Evolutionary conservation across 2,113 vertebrate genomes (phyloP).

Genomic region (Platycercus adscitus): DNA sequence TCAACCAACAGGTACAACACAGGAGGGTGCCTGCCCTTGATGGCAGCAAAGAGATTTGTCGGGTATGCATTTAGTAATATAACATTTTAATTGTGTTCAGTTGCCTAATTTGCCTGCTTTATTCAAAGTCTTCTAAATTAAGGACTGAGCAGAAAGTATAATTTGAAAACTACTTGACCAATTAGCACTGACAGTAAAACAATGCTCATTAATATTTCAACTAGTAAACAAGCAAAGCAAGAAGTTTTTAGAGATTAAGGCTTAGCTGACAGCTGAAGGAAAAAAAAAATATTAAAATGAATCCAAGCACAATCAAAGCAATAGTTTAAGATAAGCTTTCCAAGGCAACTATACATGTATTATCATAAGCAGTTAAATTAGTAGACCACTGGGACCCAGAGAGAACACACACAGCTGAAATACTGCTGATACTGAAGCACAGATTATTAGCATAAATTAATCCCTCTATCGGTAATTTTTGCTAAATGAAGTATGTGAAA

Average conservation of each 20-base stretch:
- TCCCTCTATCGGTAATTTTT: background rate
- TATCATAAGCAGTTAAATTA: constrained; percentile 30
- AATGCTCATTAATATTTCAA: constrained; percentile 18
- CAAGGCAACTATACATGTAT: constrained; percentile 14
- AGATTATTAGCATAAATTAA: constrained; percentile 57
- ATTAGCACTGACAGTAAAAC: background rate
- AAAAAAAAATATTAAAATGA: constrained; percentile 18
- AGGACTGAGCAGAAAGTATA: background rate
- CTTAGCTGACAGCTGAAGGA: constrained; percentile 49
- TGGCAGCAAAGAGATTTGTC: background rate
- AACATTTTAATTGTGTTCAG: background rate
- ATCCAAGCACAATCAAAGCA: constrained; percentile 29
- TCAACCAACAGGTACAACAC: background rate
- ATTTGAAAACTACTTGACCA: background rate
- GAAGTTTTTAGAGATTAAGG: constrained; percentile 45
- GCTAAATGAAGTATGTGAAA: constrained; percentile 25
- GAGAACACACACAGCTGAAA: constrained; percentile 24
- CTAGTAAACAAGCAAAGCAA: constrained; percentile 44
- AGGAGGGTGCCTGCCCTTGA: fast-evolving
- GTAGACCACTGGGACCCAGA: background rate
- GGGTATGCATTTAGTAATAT: background rate
- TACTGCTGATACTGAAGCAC: background rate
- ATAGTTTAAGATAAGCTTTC: constrained; percentile 26
- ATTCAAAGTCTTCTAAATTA: background rate
- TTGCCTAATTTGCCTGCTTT: background rate